Conservation (phyloP, 2,888 invertebrate genomes). For the Limnephilus lunatus region DNA sequence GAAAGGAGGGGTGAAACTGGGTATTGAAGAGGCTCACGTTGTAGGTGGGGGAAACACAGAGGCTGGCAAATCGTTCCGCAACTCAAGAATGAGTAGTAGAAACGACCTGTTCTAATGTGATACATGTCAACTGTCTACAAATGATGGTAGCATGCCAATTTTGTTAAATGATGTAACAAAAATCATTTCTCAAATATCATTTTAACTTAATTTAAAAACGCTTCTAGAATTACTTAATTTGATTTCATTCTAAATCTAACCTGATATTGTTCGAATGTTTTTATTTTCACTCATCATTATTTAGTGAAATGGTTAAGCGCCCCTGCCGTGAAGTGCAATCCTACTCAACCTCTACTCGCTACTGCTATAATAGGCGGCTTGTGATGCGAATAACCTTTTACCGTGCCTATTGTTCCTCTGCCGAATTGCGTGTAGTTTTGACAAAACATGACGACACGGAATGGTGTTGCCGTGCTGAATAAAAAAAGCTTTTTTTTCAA, state of each 20-base stretch:
- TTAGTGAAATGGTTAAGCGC: neutral
- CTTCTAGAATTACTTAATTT: too few species aligned
- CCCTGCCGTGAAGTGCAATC: slow-evolving; percentile 19
- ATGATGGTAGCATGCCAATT: too few species aligned
- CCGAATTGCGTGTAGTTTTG: slow-evolving; percentile 64
- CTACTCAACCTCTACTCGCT: neutral
- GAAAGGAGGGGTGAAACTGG: too few species aligned
- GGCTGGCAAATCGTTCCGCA: too few species aligned
- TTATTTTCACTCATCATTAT: neutral
- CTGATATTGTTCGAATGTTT: neutral
- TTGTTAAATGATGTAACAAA: too few species aligned
- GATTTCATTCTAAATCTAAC: too few species aligned
- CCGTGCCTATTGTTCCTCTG: slow-evolving; percentile 53
- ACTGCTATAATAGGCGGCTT: neutral
- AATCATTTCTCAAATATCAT: neutral
- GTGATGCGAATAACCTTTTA: slow-evolving; percentile 58
- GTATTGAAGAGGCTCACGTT: too few species aligned
- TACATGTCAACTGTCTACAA: too few species aligned
- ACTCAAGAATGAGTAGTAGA: too few species aligned
- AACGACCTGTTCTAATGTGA: too few species aligned
- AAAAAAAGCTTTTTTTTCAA: slow-evolving; percentile 33
- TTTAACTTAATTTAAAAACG: neutral
- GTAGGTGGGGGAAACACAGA: too few species aligned
- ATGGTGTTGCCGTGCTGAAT: slow-evolving; percentile 38
- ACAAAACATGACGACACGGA: slow-evolving; percentile 60